These are phyloP conservation scores for Drosophila melanica DNA, from an alignment of 1,140 invertebrate species.

Conservation along the genomic window DNA sequence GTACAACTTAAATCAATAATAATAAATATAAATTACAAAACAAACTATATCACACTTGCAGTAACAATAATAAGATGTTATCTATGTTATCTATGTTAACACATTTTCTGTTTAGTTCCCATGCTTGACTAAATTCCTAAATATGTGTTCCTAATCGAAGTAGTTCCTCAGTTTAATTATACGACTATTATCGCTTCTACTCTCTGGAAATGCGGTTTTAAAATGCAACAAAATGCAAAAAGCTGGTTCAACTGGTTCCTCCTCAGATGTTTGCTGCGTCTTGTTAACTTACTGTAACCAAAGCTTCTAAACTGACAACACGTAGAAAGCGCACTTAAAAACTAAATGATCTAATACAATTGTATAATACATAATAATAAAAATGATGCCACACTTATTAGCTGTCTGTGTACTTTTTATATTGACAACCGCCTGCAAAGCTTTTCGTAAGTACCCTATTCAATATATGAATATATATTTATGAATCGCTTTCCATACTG, in stretches of 20 bases:
- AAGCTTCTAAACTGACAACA: neutral
- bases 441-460: conserved; percentile 14
- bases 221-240: neutral
- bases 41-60: too few relatives aligned
- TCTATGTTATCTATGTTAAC: too few relatives aligned
- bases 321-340: neutral
- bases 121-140: too few relatives aligned
- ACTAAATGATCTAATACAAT: too few relatives aligned
- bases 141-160: too few relatives aligned
- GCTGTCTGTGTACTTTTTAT: neutral
- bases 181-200: too few relatives aligned
- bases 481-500: neutral
- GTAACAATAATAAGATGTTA: too few relatives aligned
- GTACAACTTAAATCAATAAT: too few relatives aligned
- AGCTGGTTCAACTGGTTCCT: conserved; percentile 15
- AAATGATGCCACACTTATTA: neutral
- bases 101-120: too few relatives aligned
- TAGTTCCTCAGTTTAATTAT: too few relatives aligned
- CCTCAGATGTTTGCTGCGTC: neutral
- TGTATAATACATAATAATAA: too few relatives aligned
- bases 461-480: neutral
- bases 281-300: neutral
- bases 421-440: neutral
- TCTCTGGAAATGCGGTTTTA: neutral
- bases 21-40: too few relatives aligned